A percentile compares a stretch with the other conserved stretches of the same genome.
Evolutionary conservation across 2,888 invertebrate genomes (phyloP).

Genomic region (Hypomecis atomaria): DNA sequence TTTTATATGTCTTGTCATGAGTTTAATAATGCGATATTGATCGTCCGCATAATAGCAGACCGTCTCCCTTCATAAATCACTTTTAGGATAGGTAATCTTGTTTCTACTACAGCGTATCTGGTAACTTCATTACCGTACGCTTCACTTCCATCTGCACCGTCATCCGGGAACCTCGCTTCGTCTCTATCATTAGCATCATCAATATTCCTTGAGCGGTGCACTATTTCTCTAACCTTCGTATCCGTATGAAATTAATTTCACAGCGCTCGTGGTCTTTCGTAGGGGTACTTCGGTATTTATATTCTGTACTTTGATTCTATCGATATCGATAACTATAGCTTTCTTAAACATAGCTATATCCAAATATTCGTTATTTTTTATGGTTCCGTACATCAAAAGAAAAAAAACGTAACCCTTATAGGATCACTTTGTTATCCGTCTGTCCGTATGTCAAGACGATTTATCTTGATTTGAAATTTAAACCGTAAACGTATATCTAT

Average conservation of each 20-base stretch:
- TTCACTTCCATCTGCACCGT: conserved; percentile 16
- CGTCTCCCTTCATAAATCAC: not conserved
- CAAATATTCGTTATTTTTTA: too few relatives aligned
- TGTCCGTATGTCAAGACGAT: too few relatives aligned
- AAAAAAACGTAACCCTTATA: too few relatives aligned
- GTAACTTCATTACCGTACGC: conserved; percentile 23
- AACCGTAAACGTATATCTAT: too few relatives aligned
- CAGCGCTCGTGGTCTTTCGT: conserved; percentile 40
- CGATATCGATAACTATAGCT: conserved; percentile 2
- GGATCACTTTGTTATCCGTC: too few relatives aligned
- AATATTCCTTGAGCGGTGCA: conserved; percentile 59
- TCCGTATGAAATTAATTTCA: conserved; percentile 66
- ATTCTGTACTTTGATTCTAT: not conserved
- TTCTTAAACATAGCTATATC: not conserved
- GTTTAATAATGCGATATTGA: not conserved
- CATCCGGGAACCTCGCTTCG: conserved; percentile 41
- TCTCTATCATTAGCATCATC: conserved; percentile 54
- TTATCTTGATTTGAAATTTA: too few relatives aligned
- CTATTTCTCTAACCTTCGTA: conserved; percentile 61
- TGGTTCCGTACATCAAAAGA: too few relatives aligned
- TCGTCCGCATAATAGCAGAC: not conserved
- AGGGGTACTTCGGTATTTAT: not conserved
- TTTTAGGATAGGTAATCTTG: conserved; percentile 28
- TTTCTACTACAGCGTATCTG: conserved; percentile 26
- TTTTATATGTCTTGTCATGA: not conserved